Conservation (phyloP, 2,797 vertebrate genomes). For the Coccyzus lansbergi region DNA sequence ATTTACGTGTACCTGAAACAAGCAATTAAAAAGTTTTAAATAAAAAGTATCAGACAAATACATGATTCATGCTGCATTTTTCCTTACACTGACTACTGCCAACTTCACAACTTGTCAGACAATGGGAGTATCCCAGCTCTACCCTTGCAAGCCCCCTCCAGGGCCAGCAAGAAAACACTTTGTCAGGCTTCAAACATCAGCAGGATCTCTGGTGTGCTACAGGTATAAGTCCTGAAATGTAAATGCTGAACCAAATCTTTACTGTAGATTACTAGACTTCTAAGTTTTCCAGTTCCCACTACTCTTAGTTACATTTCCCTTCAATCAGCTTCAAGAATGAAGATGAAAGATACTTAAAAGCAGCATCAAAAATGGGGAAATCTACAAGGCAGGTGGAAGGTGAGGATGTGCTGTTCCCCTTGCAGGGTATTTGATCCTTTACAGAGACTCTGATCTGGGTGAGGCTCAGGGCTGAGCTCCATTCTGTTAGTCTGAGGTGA, state of each 20-base stretch:
- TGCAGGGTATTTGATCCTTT: not conserved
- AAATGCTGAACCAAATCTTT: not conserved
- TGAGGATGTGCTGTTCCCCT: not conserved
- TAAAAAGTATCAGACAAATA: not conserved
- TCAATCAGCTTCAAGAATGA: not conserved
- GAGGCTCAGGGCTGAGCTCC: not conserved
- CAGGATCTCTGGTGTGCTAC: not conserved
- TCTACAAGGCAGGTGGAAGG: not conserved
- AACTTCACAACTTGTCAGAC: not conserved
- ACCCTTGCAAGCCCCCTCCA: not conserved
- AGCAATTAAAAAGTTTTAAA: slow-evolving; percentile 36
- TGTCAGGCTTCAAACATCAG: not conserved
- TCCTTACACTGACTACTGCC: not conserved
- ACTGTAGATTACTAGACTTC: not conserved
- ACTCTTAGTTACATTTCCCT: not conserved
- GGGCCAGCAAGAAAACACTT: not conserved
- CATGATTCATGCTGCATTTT: not conserved
- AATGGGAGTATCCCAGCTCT: not conserved
- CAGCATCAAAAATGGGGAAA: not conserved
- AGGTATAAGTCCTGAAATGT: not conserved
- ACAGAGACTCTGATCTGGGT: not conserved
- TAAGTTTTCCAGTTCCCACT: not conserved
- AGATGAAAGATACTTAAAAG: not conserved
- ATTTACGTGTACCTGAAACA: slow-evolving; percentile 24
- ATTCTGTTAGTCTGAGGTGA: not conserved